Conservation (phyloP, 2,888 invertebrate genomes). For the Stenurella melanura region DNA sequence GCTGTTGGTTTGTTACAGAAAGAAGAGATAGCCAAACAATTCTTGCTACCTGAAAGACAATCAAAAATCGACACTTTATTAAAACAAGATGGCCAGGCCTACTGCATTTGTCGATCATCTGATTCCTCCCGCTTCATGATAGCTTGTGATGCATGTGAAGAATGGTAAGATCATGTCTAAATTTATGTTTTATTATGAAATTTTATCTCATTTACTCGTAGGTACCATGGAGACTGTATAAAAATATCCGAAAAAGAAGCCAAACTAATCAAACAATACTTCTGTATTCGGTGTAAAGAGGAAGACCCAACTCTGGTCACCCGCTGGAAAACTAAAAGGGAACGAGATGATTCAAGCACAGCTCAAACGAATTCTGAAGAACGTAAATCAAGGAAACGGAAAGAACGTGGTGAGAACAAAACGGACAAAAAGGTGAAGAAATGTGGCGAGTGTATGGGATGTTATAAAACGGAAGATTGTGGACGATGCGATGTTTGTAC, state of each 20-base stretch:
- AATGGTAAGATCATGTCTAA: constrained; percentile 81
- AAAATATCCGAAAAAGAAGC: constrained; percentile 95
- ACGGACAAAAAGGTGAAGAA: constrained; percentile 74
- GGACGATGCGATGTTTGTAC: constrained; percentile 81
- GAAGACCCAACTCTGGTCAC: constrained; percentile 87
- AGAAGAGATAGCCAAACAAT: constrained; percentile 93
- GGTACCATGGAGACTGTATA: constrained; percentile 97
- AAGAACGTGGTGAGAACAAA: constrained; percentile 68
- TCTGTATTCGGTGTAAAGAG: constrained; percentile 89
- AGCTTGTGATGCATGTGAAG: constrained; percentile 97
- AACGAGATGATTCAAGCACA: constrained; percentile 62
- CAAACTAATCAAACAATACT: constrained; percentile 94
- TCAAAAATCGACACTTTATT: constrained; percentile 91
- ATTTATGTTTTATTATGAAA: neutral
- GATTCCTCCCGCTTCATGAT: constrained; percentile 98
- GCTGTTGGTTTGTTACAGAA: constrained; percentile 75
- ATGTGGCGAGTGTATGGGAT: constrained; percentile 87
- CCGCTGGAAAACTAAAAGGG: constrained; percentile 70
- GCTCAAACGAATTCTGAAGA: constrained; percentile 61
- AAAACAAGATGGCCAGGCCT: constrained; percentile 93
- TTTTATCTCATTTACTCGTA: constrained; percentile 43
- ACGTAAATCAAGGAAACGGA: constrained; percentile 65
- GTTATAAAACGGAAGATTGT: constrained; percentile 82
- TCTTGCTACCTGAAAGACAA: constrained; percentile 91
- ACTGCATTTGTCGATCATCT: constrained; percentile 95